Conservation (phyloP, 2,888 invertebrate genomes). For the Ceraclea dissimilis region DNA sequence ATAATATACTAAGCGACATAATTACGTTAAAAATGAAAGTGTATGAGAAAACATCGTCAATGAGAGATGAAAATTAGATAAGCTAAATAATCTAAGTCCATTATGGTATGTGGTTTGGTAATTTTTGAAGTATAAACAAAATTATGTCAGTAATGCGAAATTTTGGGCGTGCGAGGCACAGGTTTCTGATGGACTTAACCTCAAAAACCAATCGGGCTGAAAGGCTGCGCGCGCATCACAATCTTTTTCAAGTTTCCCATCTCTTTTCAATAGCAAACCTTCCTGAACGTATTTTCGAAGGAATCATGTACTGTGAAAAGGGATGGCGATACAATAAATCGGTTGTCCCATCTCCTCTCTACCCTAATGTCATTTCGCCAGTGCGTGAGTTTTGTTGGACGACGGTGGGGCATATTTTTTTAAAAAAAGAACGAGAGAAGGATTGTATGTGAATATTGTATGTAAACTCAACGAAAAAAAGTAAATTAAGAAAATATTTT, state of each 20-base stretch:
- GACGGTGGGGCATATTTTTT: constrained; percentile 9
- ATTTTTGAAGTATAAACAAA: neutral
- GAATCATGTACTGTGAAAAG: constrained; percentile 8
- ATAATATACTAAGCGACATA: too few relatives aligned
- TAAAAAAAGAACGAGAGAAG: neutral
- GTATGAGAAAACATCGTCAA: too few relatives aligned
- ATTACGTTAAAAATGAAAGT: too few relatives aligned
- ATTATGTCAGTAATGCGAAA: neutral
- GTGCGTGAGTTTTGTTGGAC: constrained; percentile 17
- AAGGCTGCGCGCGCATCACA: constrained; percentile 15
- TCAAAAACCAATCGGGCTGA: constrained; percentile 16
- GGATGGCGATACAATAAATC: constrained; percentile 15
- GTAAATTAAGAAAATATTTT: too few relatives aligned
- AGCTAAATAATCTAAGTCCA: too few relatives aligned
- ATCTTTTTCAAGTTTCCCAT: constrained; percentile 6
- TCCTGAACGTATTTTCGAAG: constrained; percentile 3
- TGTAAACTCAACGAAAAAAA: too few relatives aligned
- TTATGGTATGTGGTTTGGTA: too few relatives aligned
- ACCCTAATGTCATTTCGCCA: constrained; percentile 7
- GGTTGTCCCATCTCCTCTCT: constrained; percentile 10
- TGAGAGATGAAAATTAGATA: too few relatives aligned
- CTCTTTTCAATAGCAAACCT: constrained; percentile 6
- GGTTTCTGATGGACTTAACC: constrained; percentile 13
- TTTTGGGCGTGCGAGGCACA: constrained; percentile 6
- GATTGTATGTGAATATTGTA: too few relatives aligned